Evolutionary conservation across 30 jellyfish, hydroid and myxozoan species (phyloP), one percentile per base, ranked within the genome.

Genomic region (Aurelia aurita): DNA sequence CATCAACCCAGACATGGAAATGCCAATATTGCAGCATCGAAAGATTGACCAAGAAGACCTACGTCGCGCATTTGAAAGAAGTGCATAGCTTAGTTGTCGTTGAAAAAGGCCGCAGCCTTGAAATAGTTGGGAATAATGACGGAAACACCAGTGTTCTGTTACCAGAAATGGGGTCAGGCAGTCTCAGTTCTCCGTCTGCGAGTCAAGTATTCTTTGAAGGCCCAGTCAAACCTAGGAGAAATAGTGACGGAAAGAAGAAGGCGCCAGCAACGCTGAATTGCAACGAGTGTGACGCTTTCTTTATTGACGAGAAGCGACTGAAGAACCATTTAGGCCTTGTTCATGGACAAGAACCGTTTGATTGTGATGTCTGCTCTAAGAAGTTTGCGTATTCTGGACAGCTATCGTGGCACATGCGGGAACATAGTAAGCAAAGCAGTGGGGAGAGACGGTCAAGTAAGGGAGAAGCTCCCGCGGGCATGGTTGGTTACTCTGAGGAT

Each of bases 311-410:
- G 39, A 85, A 78, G 32, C 89, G 96, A 15, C 72, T 84, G 67
- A 91, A 91, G 64, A 84, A 84, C 32, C 97, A 91, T 35, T 58
- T 82, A 18, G 96, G 96, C 66, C 82, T 84, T 0, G 89, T 64
- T 18, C 97, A 91, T 64, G 97, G 93, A 12, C 83, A 77, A 26
- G 62, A 76, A 71, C 97, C 96, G 19, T 91, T 77, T 89, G 45
- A 54, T 45, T 91, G 97, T 59, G 55, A 70, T 23, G 55, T 72
- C 7, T 91, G 97, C 70, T 78, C 74, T 9, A 80, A 77, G 75
- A 47, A 29, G 69, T 91, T 91, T 74, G 74, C 89, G 22, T 85
- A 91, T 64, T 91, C 97, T 23, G 91, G 96, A 21, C 97, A 91
- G 26, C 29, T 84, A 22, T 44, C 78, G 4, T 85, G 92, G 93